Conservation (phyloP, 2,888 invertebrate species). For the Caenorhabditis doughertyi region DNA sequence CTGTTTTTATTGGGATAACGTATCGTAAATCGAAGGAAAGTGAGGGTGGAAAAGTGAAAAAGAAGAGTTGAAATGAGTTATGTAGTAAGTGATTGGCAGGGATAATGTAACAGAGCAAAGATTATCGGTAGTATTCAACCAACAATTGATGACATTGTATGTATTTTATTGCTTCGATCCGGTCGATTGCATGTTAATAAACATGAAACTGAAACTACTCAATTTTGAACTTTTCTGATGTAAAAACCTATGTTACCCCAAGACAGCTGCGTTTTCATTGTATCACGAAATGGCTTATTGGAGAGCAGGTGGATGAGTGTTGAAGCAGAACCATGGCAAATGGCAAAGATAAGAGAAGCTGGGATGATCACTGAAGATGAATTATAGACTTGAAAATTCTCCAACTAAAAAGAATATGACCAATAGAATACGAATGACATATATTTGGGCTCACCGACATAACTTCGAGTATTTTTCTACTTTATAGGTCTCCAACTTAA, state of each 20-base stretch:
- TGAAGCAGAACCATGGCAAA: slow-evolving; percentile 50
- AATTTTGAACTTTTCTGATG: background rate
- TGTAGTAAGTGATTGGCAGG: slow-evolving; percentile 8
- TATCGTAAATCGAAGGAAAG: slow-evolving; percentile 44
- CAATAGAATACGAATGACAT: too few species aligned
- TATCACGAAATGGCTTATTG: slow-evolving; percentile 55
- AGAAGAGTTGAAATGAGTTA: slow-evolving; percentile 30
- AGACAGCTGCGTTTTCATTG: slow-evolving; percentile 52
- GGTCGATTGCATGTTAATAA: slow-evolving; percentile 28
- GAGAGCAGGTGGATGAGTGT: slow-evolving; percentile 51
- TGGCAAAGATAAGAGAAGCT: slow-evolving; percentile 29
- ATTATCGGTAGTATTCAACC: slow-evolving; percentile 14
- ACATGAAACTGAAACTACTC: slow-evolving; percentile 28
- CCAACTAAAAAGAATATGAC: too few species aligned
- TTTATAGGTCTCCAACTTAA: too few species aligned
- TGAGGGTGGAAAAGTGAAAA: slow-evolving; percentile 22
- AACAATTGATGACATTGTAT: slow-evolving; percentile 54
- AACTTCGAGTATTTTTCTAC: too few species aligned
- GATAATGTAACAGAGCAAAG: background rate
- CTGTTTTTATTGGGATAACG: slow-evolving; percentile 55
- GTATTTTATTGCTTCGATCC: slow-evolving; percentile 30
- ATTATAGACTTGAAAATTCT: too few species aligned
- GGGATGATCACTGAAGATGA: slow-evolving; percentile 44
- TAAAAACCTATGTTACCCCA: slow-evolving; percentile 43
- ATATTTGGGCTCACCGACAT: too few species aligned